A percentile compares a stretch with the other conserved stretches of the same genome.
These are phyloP conservation scores for Arctocebus calabarensis DNA, from an alignment of 2,797 vertebrate genomes.

Conservation along the genomic window DNA sequence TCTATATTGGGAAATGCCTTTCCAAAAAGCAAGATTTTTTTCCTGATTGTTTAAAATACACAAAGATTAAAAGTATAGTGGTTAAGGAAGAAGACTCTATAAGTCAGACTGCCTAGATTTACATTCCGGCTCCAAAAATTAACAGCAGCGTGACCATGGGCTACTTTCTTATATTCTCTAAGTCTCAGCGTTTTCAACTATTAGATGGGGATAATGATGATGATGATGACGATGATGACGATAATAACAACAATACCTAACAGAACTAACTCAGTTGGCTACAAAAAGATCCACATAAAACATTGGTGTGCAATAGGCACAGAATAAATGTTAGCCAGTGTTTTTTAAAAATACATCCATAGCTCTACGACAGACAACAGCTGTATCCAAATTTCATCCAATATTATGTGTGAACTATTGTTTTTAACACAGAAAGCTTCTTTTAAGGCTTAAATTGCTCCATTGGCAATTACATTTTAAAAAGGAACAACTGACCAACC, in stretches of 20 bases:
- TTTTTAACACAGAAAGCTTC: conserved; percentile 36
- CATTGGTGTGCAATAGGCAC: background rate
- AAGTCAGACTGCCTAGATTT: conserved; percentile 61
- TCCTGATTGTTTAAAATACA: conserved; percentile 53
- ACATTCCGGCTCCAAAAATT: conserved; percentile 36
- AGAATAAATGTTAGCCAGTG: background rate
- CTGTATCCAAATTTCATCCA: conserved; percentile 2
- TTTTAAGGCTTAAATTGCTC: background rate
- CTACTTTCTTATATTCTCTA: background rate
- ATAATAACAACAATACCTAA: background rate
- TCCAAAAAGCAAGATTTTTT: conserved; percentile 53
- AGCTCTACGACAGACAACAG: background rate
- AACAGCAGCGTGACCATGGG: conserved; percentile 39
- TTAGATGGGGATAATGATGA: background rate
- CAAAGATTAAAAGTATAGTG: conserved; percentile 14
- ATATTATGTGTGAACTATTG: background rate
- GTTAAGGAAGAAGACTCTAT: conserved; percentile 37
- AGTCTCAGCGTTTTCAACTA: conserved; percentile 4
- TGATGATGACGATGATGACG: background rate
- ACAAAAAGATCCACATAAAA: background rate
- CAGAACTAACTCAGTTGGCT: background rate
- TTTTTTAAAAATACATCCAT: background rate
- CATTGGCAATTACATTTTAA: background rate
- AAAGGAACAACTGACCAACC: conserved; percentile 88
- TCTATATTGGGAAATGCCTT: conserved; percentile 35